Base-by-base conservation (phyloP, 2,113 vertebrate species). In the Dunckerocampus dactyliophorus region DNA sequence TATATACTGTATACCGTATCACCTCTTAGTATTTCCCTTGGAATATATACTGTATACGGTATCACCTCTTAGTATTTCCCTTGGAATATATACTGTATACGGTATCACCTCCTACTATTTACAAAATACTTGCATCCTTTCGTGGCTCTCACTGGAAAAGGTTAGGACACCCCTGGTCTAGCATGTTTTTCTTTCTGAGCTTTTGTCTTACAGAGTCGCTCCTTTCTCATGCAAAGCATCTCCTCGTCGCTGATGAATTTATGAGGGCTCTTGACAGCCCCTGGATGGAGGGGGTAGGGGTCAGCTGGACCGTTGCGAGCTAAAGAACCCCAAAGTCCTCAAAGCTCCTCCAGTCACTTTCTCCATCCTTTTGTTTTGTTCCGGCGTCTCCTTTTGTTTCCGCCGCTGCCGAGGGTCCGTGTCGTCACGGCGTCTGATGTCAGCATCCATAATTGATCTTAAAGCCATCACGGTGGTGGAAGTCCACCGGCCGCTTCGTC, bases 191-290 rank as follows among this genome's bases (percentile, higher is more conserved):
- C 31, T 34, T 5, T 8, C 31, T 8, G 24, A 28, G 24, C 24
- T 28, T 28, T 28, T 28, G 7, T 34, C 31, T 8, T 34, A 5
- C 73, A 58, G 74, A 77, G 82, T 64, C 37, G 80, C 65, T 62
- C 77, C 76, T 85, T 91, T 91, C 81, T 87, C 68, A 90, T 91
- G 89, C 76, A 90, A 90, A 89, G 51, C 74, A 81, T 85, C 67
- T 89, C 89, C 88, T 87, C 79, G 75, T 86, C 81, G 85, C 75
- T 89, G 87, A 90, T 88, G 84, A 88, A 90, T 82, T 89, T 87
- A 89, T 90, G 87, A 90, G 85, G 63, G 84, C 81, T 79, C 81
- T 87, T 80, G 85, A 88, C 82, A 82, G 76, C 76, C 81, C 79
- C 56, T 69, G 68, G 78, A 14, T 1, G 9, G 55, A 17, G 51